phyloP scores from a whole-genome alignment of 2,888 invertebrate genomes.

The Gastrophysa polygoni region DNA sequence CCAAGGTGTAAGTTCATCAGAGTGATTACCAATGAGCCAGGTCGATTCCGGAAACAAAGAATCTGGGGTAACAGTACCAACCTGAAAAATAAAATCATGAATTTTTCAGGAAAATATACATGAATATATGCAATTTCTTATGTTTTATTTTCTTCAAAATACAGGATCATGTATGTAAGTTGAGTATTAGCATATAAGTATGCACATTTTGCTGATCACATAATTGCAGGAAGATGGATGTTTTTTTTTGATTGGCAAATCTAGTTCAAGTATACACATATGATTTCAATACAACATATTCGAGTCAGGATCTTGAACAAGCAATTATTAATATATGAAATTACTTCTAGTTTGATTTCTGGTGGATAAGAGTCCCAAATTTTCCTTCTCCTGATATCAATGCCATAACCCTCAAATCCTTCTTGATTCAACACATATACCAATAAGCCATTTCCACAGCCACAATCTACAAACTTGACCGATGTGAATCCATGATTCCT shows the following conservation, averaged over 20 bases:
- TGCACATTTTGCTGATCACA: too few species aligned
- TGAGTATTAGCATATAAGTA: too few species aligned
- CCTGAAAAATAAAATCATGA: conserved; percentile 65
- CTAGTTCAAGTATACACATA: too few species aligned
- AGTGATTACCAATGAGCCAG: conserved; percentile 98
- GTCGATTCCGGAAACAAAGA: conserved; percentile 74
- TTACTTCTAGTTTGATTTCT: conserved; percentile 69
- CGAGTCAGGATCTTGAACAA: too few species aligned
- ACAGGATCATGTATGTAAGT: too few species aligned
- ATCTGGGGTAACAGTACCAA: conserved; percentile 67
- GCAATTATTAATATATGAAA: too few species aligned
- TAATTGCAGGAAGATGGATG: too few species aligned
- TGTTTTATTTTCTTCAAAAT: too few species aligned
- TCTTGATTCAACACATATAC: conserved; percentile 85
- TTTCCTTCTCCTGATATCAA: conserved; percentile 83
- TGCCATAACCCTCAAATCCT: conserved; percentile 81
- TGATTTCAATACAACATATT: too few species aligned
- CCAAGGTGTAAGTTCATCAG: conserved; percentile 99
- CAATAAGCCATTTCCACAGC: conserved; percentile 96
- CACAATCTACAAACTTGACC: conserved; percentile 83
- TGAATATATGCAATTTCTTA: too few species aligned
- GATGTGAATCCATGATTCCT: conserved; percentile 50
- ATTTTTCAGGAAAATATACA: too few species aligned
- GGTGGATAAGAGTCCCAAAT: conserved; percentile 85
- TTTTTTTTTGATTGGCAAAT: too few species aligned